These are phyloP conservation scores for Trichosurus vulpecula DNA, from an alignment of 2,797 vertebrate genomes.

Conservation along the genomic window DNA sequence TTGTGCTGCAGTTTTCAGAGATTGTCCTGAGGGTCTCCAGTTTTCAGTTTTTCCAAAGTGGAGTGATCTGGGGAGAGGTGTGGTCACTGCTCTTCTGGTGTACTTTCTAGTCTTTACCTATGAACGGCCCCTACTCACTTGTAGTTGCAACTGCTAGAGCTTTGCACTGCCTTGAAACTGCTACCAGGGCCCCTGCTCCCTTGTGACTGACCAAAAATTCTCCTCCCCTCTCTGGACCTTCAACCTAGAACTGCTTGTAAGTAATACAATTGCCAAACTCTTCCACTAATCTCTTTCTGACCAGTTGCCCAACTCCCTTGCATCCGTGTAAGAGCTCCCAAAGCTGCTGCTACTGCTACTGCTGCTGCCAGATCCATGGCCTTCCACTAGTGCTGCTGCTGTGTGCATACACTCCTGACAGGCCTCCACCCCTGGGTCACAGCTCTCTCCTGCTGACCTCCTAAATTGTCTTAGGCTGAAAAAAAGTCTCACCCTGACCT, in stretches of 20 bases:
- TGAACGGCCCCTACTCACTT: neutral
- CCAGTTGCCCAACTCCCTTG: neutral
- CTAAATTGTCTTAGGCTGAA: neutral
- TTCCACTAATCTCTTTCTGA: neutral
- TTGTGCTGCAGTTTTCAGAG: neutral
- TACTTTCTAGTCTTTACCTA: neutral
- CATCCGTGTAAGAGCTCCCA: neutral
- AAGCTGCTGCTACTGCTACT: neutral
- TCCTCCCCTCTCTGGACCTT: neutral
- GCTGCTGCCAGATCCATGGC: neutral
- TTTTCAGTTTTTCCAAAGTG: neutral
- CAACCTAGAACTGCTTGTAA: neutral
- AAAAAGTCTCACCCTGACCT: neutral
- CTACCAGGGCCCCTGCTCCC: fast-evolving
- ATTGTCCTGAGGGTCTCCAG: neutral
- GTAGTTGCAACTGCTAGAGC: neutral
- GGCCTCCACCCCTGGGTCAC: neutral
- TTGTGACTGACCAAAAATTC: neutral
- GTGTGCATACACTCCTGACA: neutral
- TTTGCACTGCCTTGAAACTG: neutral
- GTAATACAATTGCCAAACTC: neutral
- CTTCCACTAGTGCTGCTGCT: neutral
- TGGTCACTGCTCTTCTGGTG: neutral
- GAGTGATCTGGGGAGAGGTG: neutral
- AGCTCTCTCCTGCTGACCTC: neutral